phyloP scores from a whole-genome alignment of 2,888 invertebrate species.

The Dynastes maya region DNA sequence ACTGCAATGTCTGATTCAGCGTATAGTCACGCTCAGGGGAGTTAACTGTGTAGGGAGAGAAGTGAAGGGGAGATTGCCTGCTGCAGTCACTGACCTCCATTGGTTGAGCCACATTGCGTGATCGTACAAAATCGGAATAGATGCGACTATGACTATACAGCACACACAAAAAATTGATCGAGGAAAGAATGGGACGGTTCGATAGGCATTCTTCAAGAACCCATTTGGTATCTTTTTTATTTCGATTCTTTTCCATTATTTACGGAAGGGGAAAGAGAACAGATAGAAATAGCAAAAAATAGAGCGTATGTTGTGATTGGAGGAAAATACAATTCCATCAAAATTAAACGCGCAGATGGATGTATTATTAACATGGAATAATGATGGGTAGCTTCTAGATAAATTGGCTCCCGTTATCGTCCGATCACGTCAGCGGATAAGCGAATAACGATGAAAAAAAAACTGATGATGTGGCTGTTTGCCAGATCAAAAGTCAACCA shows the following conservation, averaged over 20 bases:
- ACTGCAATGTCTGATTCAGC: conserved; percentile 61
- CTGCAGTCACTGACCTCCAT: conserved; percentile 67
- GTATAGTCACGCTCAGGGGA: conserved; percentile 60
- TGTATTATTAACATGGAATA: no score
- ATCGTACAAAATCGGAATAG: conserved; percentile 54
- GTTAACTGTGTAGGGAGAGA: conserved; percentile 56
- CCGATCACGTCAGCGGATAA: conserved; percentile 42
- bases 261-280: no score
- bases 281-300: no score
- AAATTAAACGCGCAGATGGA: no score
- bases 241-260: no score
- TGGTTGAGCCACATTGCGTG: conserved; percentile 65
- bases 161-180: conserved; percentile 49
- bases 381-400: no score
- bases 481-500: conserved; percentile 39
- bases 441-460: conserved; percentile 10
- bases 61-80: conserved; percentile 55
- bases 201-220: no score
- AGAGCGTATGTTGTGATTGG: conserved; percentile 18
- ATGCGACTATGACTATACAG: conserved; percentile 53
- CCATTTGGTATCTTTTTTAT: no score
- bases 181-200: conserved; percentile 29
- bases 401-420: conserved; percentile 10
- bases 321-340: no score
- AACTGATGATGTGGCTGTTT: conserved; percentile 45